Evolutionary conservation across 2,113 vertebrate genomes (phyloP).

Genomic region (Eira barbara): DNA sequence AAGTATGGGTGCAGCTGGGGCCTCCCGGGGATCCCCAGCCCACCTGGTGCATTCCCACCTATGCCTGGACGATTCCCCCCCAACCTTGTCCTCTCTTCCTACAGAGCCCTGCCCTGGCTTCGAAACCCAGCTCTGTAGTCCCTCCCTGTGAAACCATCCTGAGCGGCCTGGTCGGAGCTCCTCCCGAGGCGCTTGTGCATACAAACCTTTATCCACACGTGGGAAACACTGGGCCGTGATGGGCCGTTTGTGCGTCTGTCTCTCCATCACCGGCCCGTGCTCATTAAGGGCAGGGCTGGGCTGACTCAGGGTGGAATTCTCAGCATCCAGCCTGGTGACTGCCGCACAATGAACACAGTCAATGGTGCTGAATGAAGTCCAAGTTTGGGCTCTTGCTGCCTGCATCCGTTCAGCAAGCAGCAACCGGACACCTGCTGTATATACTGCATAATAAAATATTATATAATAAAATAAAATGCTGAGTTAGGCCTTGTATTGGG

Average conservation of each 20-base stretch:
- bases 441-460: no score
- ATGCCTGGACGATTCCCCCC: not conserved
- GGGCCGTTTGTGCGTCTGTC: not conserved
- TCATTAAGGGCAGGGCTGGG: constrained; percentile 42
- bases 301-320: constrained; percentile 58
- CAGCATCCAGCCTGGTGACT: not conserved
- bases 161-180: not conserved
- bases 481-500: not conserved
- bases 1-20: not conserved
- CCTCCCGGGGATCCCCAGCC: not conserved
- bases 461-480: not conserved
- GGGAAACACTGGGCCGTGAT: not conserved
- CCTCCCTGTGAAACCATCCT: constrained; percentile 57
- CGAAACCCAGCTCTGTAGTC: not conserved
- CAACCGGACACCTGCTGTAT: not conserved
- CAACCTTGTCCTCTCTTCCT: not conserved
- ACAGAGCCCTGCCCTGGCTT: constrained; percentile 17
- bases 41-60: not conserved
- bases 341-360: not conserved
- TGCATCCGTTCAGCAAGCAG: not conserved
- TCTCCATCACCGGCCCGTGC: not conserved
- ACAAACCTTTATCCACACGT: not conserved
- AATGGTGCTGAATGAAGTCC: not conserved
- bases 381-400: not conserved
- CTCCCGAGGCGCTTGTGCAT: not conserved